Base-by-base conservation (phyloP, 2,888 invertebrate species). In the Aphodius sticticus region DNA sequence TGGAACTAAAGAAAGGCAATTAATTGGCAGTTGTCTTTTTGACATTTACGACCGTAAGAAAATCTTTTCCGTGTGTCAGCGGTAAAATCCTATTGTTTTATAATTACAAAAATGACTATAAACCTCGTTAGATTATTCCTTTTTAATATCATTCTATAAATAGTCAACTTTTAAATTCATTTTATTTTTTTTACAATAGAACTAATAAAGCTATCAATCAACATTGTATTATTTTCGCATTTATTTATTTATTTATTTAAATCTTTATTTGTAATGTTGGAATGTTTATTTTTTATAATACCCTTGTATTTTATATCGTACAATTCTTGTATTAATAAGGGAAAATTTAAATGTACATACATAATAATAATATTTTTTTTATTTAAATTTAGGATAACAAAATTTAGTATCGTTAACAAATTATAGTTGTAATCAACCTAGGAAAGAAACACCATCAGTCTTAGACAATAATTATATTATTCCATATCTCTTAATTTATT, bases 121-220 rank as follows among this genome's bases (percentile, higher is more conserved):
- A 53, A 53, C 53, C 12, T 53, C 53, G 53, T 53, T 53, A 74
- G 37, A 36, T 70, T 16, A 70, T 74, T 74, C 35, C 9, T 74
- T 71, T 35, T 74, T 74, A 74, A 76, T 78, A 81, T 81, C 81
- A 79, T 69, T 80, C 81, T 82, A 82, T 80, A 78, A 81, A 80
- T 81, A 82, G 81, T 81, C 82, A 82, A 82, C 82, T 81, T 80
- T 81, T 79, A 81, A 79, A 79, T 77, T 77, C 77, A 69, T 76
- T 76, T 37, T 76, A 70, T 78, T 72, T 16, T 78, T 76, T 69
- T 70, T 79, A 78, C 76, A 74, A 81, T 77, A 70, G 70, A 81
- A 78, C 81, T 81, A 81, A 81, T 74, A 81, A 81, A 81, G 81
- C 81, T 81, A 79, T 77, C 72, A 69, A 74, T 37, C 74, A 74